Evolutionary conservation across 2,797 vertebrate genomes (phyloP).

Genomic region (Selene dorsalis): DNA sequence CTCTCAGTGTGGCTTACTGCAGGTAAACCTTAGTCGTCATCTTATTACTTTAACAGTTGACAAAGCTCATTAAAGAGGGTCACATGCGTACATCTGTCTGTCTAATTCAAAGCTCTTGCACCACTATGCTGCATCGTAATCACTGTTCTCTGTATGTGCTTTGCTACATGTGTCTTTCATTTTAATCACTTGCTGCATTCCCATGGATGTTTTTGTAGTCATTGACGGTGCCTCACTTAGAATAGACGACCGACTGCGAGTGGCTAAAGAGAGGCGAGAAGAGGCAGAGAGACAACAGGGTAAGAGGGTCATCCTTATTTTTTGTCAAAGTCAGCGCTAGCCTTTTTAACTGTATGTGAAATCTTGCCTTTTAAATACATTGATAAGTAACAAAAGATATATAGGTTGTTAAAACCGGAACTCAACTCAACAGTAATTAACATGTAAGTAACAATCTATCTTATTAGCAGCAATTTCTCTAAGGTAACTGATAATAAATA

Average conservation of each 20-base stretch:
- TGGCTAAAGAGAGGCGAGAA: constrained; percentile 94
- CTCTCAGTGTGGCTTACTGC: constrained; percentile 54
- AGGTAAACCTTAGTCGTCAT: constrained; percentile 64
- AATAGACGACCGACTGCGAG: constrained; percentile 92
- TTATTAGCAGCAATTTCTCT: not conserved
- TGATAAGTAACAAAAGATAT: not conserved
- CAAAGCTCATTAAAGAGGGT: constrained; percentile 72
- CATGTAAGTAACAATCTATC: not conserved
- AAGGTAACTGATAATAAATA: not conserved
- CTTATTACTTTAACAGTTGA: constrained; percentile 65
- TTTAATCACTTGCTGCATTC: constrained; percentile 19
- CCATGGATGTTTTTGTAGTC: constrained; percentile 80
- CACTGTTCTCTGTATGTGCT: constrained; percentile 24
- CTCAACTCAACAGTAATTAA: not conserved
- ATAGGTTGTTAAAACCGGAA: not conserved
- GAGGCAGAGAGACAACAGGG: constrained; percentile 91
- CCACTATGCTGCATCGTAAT: constrained; percentile 36
- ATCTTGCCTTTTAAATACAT: not conserved
- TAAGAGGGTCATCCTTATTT: constrained; percentile 67
- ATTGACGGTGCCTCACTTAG: constrained; percentile 91
- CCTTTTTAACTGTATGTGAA: not conserved
- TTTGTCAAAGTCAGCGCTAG: not conserved
- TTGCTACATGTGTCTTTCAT: constrained; percentile 12
- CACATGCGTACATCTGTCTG: constrained; percentile 63
- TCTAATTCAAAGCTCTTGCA: constrained; percentile 58